A percentile compares a stretch with the other conserved stretches of the same genome.
These are phyloP conservation scores for Otolemur garnettii DNA, from an alignment of 2,113 vertebrate species.

Conservation along the genomic window DNA sequence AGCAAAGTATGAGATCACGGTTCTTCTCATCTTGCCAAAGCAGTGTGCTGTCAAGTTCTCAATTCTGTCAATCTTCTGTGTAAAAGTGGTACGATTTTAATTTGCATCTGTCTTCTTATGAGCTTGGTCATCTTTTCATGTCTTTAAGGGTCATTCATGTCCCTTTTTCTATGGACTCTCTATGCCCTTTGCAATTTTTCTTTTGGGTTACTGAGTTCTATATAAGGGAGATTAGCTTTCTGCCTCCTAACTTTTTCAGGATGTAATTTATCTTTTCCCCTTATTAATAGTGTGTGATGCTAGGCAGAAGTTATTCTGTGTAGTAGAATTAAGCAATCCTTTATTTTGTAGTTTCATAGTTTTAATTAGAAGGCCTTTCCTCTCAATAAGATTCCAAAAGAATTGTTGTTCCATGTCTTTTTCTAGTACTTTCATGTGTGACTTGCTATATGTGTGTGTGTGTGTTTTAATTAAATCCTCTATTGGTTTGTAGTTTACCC, in stretches of 20 bases:
- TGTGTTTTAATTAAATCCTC: neutral
- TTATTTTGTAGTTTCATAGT: constrained; percentile 32
- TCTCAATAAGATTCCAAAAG: neutral
- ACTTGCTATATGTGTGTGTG: neutral
- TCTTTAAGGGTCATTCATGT: constrained; percentile 12
- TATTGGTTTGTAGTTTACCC: constrained; percentile 8
- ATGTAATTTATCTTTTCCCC: constrained; percentile 19
- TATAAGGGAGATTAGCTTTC: neutral
- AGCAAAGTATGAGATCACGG: neutral
- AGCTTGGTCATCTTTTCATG: neutral
- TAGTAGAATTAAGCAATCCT: neutral
- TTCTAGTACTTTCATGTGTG: neutral
- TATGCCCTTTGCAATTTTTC: neutral
- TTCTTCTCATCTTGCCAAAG: neutral
- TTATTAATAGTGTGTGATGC: neutral
- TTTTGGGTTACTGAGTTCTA: neutral
- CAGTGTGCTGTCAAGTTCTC: neutral
- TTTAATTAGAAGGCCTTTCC: neutral
- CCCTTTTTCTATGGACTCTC: constrained; percentile 23
- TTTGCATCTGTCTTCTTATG: neutral
- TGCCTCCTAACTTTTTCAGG: neutral
- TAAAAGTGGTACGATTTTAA: constrained; percentile 9
- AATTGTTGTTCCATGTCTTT: neutral
- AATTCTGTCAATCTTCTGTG: neutral
- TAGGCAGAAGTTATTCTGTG: neutral